Conservation (phyloP, 2,888 invertebrate species). For the Aproaerema taeniolella region DNA sequence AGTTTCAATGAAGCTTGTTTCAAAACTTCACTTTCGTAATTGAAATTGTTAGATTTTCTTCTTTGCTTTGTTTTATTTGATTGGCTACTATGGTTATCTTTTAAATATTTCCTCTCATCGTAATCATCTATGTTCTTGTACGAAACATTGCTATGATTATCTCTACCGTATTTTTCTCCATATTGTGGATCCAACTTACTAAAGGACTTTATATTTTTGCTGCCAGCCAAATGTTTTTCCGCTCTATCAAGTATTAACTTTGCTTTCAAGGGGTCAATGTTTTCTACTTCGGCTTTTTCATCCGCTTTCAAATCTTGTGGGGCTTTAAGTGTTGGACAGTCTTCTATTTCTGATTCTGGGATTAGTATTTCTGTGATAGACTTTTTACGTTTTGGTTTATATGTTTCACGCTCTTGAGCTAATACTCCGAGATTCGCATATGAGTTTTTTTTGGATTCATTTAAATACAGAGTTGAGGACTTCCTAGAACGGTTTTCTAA, state of each 20-base stretch:
- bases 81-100: slow-evolving; percentile 67
- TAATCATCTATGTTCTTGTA: slow-evolving; percentile 56
- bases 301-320: slow-evolving; percentile 72
- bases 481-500: slow-evolving; percentile 61
- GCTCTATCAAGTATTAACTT: slow-evolving; percentile 58
- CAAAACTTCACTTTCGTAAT: slow-evolving; percentile 77
- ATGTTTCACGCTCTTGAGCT: slow-evolving; percentile 48
- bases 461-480: slow-evolving; percentile 63
- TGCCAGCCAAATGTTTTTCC: slow-evolving; percentile 52
- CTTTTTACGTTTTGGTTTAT: slow-evolving; percentile 60
- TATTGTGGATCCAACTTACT: slow-evolving; percentile 64
- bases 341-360: slow-evolving; percentile 71
- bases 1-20: slow-evolving; percentile 75
- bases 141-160: slow-evolving; percentile 60
- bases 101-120: slow-evolving; percentile 62
- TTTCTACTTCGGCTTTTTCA: slow-evolving; percentile 63
- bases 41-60: slow-evolving; percentile 75
- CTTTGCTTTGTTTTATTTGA: slow-evolving; percentile 49
- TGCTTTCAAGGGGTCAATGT: slow-evolving; percentile 55
- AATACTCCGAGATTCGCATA: slow-evolving; percentile 52
- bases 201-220: slow-evolving; percentile 57
- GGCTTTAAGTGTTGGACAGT: slow-evolving; percentile 68
- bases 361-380: slow-evolving; percentile 56
- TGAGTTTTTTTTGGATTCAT: slow-evolving; percentile 71
- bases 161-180: slow-evolving; percentile 55